Evolutionary conservation across 2,113 vertebrate genomes (phyloP), one percentile per base, ranked within the genome.

Genomic region (Chionomys nivalis): DNA sequence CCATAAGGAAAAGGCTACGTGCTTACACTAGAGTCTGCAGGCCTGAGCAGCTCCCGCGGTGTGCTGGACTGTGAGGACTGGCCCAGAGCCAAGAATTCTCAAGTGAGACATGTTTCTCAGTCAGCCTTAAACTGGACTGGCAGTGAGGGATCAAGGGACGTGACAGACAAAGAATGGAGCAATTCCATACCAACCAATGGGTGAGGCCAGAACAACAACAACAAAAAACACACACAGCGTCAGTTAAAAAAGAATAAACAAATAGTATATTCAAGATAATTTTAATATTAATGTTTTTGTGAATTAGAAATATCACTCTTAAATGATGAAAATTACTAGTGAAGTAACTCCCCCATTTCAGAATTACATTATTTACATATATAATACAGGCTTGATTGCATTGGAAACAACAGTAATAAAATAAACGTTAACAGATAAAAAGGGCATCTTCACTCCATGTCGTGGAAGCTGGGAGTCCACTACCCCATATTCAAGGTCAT

Each of bases 391-490:
- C 98, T 97, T 93, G 97, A 99, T 97, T 98, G 98, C 98, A 98
- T 98, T 98, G 98, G 98, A 99, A 99, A 99, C 98, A 98, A 98
- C 94, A 98, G 99, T 99, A 99, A 99, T 99, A 99, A 99, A 99
- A 99, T 99, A 99, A 99, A 99, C 98, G 99, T 98, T 99, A 99
- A 99, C 99, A 99, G 99, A 99, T 99, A 99, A 98, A 99, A 99
- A 99, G 99, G 98, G 98, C 97, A 95, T 98, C 98, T 98, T 98
- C 98, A 98, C 97, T 98, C 98, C 98, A 98, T 97, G 98, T 98
- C 98, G 98, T 98, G 99, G 97, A 98, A 98, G 98, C 98, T 3
- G 97, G 97, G 98, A 42, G 99, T 97, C 98, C 98, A 96, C 98
- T 94, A 98, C 98, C 98, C 98, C 98, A 97, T 96, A 26, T 97